Evolutionary conservation across 2,888 invertebrate genomes (phyloP), one percentile per base, ranked within the genome.

Genomic region (Tridacna gigas): DNA sequence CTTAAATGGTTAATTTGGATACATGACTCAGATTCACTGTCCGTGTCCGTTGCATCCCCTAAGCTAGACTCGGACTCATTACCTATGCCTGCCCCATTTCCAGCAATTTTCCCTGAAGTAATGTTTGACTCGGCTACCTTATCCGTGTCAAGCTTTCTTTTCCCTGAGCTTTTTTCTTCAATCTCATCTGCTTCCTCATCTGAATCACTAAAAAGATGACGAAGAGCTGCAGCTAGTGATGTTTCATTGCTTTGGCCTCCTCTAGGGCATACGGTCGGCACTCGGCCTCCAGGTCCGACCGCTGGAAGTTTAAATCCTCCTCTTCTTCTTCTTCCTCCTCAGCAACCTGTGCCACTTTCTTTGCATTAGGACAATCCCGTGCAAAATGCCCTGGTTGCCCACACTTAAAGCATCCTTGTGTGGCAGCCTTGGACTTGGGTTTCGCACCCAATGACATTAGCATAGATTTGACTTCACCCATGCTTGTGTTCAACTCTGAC

Each of bases 221-320:
- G 2, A 63, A 22, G 7, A n/a, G n/a, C 22, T 63, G 63, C n/a
- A 22, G 25, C 22, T n/a, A n/a, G n/a, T 63, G 63, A 25, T 3
- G 3, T 13, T 13, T 63, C 13, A 22, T 22, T 22, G 63, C n/a
- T 63, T 25, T 5, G 22, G 25, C 22, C 12, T 22, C 22, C n/a
- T 22, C 25, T 22, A 9, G 63, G 37, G 37, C 37, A 22, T 22
- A 11, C 13, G 12, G 25, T 63, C 63, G 63, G 20, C n/a, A 22
- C 63, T 63, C 63, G 63, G 63, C 63, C 63, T 63, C n/a, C 63
- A 63, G 63, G n/a, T 63, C 63, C 63, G 63, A 63, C 63, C 63
- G 1, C 25, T n/a, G 25, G 22, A n/a, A 63, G 63, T 63, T 63
- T 63, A 63, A 63, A 63, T 63, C 63, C n/a, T 63, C 63, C 2